These are phyloP conservation scores for Oreochromis spilurus DNA, from an alignment of 2,113 vertebrate genomes.

Conservation along the genomic window DNA sequence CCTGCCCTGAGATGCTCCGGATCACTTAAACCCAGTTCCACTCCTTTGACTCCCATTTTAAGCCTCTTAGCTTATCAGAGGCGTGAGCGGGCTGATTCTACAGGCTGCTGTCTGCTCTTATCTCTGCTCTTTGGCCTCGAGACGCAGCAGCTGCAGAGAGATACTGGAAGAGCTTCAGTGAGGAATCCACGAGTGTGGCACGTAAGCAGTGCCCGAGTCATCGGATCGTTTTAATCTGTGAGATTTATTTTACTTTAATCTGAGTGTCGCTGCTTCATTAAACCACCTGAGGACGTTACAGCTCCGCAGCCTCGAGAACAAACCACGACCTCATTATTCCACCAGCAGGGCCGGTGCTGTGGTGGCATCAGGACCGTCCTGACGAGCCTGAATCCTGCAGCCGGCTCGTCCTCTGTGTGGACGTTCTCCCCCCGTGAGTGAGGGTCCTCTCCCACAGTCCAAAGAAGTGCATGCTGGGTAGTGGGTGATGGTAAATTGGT, in stretches of 20 bases:
- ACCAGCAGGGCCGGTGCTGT: neutral
- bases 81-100: neutral
- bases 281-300: neutral
- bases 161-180: neutral
- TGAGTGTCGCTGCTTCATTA: too few species aligned
- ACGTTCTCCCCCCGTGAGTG: neutral
- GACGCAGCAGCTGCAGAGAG: neutral
- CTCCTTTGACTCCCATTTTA: neutral
- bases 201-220: rapidly evolving
- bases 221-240: neutral
- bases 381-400: neutral
- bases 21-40: neutral
- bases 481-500: neutral
- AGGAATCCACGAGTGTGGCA: neutral
- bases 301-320: neutral
- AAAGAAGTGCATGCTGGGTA: neutral
- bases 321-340: neutral
- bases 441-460: neutral
- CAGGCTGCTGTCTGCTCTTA: neutral
- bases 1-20: neutral
- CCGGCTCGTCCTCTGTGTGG: rapidly evolving
- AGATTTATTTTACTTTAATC: neutral
- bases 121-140: neutral
- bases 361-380: neutral
- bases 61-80: neutral